These are phyloP conservation scores for Idaea dimidiata DNA, from an alignment of 2,888 invertebrate genomes.

Conservation along the genomic window DNA sequence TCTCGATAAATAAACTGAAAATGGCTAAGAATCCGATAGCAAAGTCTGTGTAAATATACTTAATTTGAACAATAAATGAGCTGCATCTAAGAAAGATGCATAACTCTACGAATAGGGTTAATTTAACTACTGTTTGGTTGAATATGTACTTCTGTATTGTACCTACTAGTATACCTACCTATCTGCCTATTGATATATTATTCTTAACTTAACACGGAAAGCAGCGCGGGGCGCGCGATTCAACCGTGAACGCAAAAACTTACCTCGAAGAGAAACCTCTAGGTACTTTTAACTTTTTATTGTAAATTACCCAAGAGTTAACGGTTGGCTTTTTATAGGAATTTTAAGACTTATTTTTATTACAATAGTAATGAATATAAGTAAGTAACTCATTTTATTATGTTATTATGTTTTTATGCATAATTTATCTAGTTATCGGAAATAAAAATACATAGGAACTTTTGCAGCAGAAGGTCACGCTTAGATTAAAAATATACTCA, in stretches of 20 bases:
- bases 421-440: no score
- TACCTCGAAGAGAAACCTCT: conserved; percentile 58
- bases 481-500: neutral
- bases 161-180: neutral
- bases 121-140: no score
- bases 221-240: conserved; percentile 56
- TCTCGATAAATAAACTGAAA: no score
- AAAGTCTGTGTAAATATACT: no score
- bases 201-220: conserved; percentile 38
- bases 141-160: neutral
- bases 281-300: conserved; percentile 56
- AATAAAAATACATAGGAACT: neutral
- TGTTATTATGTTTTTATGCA: neutral
- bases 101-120: no score
- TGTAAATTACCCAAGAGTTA: conserved; percentile 54
- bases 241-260: conserved; percentile 64
- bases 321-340: conserved; percentile 49
- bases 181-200: conserved; percentile 22
- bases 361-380: no score
- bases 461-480: neutral
- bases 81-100: no score
- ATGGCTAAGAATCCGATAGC: no score
- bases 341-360: neutral
- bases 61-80: no score
- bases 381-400: neutral